These are phyloP conservation scores for Disparrhopalites patrizii DNA, from an alignment of 2,888 invertebrate genomes.

Conservation along the genomic window DNA sequence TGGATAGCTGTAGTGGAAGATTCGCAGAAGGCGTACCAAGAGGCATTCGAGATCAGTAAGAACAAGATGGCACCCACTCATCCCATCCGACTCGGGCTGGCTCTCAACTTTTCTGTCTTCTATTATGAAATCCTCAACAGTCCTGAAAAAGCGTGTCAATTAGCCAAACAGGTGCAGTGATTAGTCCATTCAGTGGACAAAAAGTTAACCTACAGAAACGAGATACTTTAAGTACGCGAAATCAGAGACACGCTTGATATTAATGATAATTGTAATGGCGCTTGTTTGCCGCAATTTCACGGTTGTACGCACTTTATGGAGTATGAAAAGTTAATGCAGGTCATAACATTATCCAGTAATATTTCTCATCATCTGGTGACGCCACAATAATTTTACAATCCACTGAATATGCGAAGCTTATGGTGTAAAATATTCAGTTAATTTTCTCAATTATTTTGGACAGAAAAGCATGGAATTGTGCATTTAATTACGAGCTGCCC, in stretches of 20 bases:
- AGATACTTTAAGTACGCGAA: neutral
- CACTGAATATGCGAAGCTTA: no score
- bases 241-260: slow-evolving; percentile 14
- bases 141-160: slow-evolving; percentile 89
- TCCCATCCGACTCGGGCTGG: slow-evolving; percentile 96
- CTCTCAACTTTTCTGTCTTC: slow-evolving; percentile 98
- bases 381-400: no score
- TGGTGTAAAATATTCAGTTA: no score
- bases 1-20: slow-evolving; percentile 83
- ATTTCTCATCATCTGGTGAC: neutral
- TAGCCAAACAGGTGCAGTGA: slow-evolving; percentile 76
- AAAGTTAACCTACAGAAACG: neutral
- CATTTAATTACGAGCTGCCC: no score
- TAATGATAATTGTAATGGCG: neutral
- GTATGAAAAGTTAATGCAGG: neutral
- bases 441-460: slow-evolving; percentile 4
- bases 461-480: no score
- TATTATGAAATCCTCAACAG: slow-evolving; percentile 98
- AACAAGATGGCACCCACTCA: slow-evolving; percentile 97
- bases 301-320: no score
- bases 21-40: slow-evolving; percentile 95
- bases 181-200: neutral
- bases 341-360: neutral
- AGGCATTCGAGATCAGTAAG: slow-evolving; percentile 95
- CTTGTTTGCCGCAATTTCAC: neutral